Conservation (phyloP, 2,797 vertebrate genomes). For the Rhynchotus rufescens region DNA sequence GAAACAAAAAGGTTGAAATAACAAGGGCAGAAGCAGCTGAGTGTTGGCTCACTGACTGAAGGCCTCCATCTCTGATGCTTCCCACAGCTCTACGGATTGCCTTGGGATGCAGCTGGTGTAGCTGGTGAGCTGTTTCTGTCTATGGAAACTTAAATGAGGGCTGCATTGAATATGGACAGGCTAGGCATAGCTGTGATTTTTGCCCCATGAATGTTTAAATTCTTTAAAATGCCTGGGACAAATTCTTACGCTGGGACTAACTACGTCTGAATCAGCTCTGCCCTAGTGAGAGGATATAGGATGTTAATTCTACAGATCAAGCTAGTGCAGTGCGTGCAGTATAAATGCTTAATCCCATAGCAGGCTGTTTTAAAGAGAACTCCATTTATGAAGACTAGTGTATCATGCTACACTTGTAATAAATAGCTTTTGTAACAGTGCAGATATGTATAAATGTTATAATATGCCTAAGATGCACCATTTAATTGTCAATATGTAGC, state of each 20-base stretch:
- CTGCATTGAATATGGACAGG: neutral
- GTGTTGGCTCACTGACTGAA: neutral
- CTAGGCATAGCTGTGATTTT: neutral
- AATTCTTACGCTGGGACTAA: fast-evolving
- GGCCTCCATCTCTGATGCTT: neutral
- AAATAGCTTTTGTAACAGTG: neutral
- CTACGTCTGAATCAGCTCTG: neutral
- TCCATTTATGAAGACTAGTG: neutral
- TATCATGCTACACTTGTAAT: neutral
- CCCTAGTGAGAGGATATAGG: neutral
- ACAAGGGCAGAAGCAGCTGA: neutral
- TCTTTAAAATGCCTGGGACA: neutral
- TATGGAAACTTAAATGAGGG: neutral
- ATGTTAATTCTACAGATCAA: neutral
- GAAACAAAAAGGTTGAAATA: neutral
- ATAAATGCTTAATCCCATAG: neutral
- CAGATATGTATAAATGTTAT: neutral
- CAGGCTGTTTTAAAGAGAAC: neutral
- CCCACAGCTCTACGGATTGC: neutral
- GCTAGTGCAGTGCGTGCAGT: neutral
- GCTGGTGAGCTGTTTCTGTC: neutral
- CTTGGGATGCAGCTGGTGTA: neutral
- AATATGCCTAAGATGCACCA: neutral
- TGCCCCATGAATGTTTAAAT: neutral
- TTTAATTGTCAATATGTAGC: neutral